These are phyloP conservation scores for Callyntrura sp. DNA, from an alignment of 2,888 invertebrate species.

Conservation along the genomic window DNA sequence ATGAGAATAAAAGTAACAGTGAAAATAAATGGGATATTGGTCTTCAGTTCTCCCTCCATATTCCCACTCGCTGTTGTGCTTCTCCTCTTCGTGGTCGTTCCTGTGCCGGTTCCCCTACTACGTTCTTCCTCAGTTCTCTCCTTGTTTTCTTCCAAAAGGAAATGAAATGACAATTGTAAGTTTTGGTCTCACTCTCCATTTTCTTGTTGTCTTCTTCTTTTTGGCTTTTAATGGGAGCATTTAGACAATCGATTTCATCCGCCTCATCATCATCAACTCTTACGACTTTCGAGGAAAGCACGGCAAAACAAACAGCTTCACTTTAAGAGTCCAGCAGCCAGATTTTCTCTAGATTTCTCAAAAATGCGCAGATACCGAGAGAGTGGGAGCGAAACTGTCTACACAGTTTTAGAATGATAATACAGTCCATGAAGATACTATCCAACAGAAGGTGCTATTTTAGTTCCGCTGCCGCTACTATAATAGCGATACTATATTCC, in stretches of 20 bases:
- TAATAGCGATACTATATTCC: neutral
- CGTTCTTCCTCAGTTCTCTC: conserved; percentile 2
- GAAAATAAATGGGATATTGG: conserved; percentile 72
- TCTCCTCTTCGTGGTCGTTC: neutral
- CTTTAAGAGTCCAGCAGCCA: neutral
- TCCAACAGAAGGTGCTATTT: neutral
- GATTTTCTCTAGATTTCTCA: conserved; percentile 46
- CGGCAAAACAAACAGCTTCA: neutral
- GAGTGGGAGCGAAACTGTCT: conserved; percentile 6
- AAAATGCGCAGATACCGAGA: neutral
- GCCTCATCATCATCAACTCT: conserved; percentile 42
- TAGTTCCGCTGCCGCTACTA: neutral
- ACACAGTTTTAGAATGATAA: conserved; percentile 28
- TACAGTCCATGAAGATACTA: conserved; percentile 28
- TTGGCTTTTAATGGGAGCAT: conserved; percentile 72
- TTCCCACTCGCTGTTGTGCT: neutral
- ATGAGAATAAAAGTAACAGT: conserved; percentile 55
- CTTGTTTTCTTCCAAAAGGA: conserved; percentile 48
- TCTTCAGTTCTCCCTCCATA: conserved; percentile 5
- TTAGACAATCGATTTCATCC: conserved; percentile 75
- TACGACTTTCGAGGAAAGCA: neutral
- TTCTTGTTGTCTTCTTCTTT: conserved; percentile 42
- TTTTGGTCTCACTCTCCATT: conserved; percentile 46
- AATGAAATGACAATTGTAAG: conserved; percentile 75
- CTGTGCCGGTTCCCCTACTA: neutral